phyloP scores from a whole-genome alignment of 1,140 invertebrate species.

The Spodoptera litura region DNA sequence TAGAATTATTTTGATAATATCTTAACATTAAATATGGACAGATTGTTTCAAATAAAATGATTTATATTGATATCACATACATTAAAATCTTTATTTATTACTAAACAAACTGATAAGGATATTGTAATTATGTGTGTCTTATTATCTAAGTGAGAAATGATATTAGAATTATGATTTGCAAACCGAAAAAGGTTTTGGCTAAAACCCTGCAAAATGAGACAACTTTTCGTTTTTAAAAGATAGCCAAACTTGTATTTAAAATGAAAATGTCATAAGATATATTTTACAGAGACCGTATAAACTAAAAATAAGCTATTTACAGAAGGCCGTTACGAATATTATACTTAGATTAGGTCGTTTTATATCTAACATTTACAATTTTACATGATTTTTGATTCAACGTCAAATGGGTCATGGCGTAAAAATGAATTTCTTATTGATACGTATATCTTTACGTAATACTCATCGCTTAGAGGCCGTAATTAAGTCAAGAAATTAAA shows the following conservation, averaged over 20 bases:
- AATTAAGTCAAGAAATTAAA: constrained; percentile 26
- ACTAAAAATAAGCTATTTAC: constrained; percentile 75
- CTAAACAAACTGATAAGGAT: constrained; percentile 46
- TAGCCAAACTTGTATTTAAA: constrained; percentile 26
- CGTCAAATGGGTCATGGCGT: constrained; percentile 37
- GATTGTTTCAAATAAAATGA: constrained; percentile 75
- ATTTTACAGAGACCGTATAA: constrained; percentile 58
- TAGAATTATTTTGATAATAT: constrained; percentile 46
- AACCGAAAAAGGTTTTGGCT: constrained; percentile 20
- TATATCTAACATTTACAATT: constrained; percentile 70
- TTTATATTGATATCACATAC: constrained; percentile 73
- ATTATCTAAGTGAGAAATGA: constrained; percentile 44
- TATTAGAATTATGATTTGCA: constrained; percentile 27
- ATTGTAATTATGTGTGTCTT: constrained; percentile 33
- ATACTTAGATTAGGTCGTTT: constrained; percentile 33
- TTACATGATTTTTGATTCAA: constrained; percentile 53
- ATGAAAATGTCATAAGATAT: constrained; percentile 35
- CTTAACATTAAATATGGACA: constrained; percentile 66
- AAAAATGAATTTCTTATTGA: constrained; percentile 33
- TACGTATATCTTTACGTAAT: constrained; percentile 46
- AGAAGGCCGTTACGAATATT: constrained; percentile 64
- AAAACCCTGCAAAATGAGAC: constrained; percentile 14
- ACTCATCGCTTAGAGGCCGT: constrained; percentile 28
- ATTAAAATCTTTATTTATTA: constrained; percentile 51
- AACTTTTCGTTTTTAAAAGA: neutral